phyloP scores from a whole-genome alignment of 2,113 vertebrate genomes.

The Struthidea cinerea region DNA sequence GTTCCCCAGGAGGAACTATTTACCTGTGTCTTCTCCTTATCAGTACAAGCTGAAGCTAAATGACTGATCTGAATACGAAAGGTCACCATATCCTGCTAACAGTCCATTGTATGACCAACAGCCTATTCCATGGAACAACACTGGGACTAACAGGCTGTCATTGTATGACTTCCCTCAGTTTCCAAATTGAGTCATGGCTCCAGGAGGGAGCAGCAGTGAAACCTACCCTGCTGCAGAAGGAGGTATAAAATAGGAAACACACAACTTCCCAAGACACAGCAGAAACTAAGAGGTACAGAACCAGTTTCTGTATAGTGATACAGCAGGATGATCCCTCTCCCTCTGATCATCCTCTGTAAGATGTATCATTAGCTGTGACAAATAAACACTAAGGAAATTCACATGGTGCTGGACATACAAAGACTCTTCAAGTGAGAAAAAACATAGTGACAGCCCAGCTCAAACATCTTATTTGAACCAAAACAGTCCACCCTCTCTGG shows the following conservation, averaged over 20 bases:
- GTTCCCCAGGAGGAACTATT: not conserved
- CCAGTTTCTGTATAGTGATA: not conserved
- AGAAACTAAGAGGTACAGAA: not conserved
- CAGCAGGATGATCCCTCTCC: not conserved
- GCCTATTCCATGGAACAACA: not conserved
- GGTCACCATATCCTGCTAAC: not conserved
- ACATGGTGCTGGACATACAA: not conserved
- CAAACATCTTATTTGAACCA: not conserved
- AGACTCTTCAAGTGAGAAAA: not conserved
- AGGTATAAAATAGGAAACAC: not conserved
- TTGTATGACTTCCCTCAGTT: not conserved
- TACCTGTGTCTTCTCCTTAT: not conserved
- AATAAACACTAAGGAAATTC: not conserved
- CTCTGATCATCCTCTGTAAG: not conserved
- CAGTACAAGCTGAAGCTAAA: not conserved
- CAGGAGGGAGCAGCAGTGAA: not conserved
- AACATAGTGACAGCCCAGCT: accelerated
- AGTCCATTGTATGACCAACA: not conserved
- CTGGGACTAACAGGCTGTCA: not conserved
- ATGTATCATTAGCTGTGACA: not conserved
- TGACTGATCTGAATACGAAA: not conserved
- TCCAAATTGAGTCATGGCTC: not conserved
- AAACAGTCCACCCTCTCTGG: not conserved
- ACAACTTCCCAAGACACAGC: not conserved
- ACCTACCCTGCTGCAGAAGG: not conserved